A percentile compares a stretch with the other conserved stretches of the same genome.
phyloP scores from a whole-genome alignment of 2,113 vertebrate genomes.

The Nerophis ophidion region DNA sequence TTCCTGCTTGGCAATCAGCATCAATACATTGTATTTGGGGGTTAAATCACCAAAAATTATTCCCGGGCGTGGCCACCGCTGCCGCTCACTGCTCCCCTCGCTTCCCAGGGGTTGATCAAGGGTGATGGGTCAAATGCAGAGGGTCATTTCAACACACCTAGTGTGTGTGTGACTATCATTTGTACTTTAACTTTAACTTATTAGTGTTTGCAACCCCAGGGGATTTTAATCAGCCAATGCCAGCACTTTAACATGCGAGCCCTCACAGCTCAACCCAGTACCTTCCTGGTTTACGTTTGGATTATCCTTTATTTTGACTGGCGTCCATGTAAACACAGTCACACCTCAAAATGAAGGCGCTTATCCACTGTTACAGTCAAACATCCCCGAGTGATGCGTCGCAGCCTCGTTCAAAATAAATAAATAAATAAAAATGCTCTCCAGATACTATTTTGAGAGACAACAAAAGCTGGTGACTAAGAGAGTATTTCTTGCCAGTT shows the following conservation, averaged over 20 bases:
- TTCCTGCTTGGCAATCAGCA: no score
- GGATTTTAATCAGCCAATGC: constrained; percentile 16
- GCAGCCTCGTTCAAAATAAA: no score
- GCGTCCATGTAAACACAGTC: constrained; percentile 57
- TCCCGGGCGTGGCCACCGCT: no score
- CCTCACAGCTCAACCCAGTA: not conserved
- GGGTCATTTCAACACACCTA: no score
- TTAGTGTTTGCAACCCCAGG: not conserved
- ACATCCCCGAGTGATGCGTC: constrained; percentile 1
- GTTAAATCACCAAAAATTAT: no score
- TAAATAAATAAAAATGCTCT: constrained; percentile 21
- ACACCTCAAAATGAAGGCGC: constrained; percentile 57
- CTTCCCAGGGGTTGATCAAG: no score
- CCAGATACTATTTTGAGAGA: constrained; percentile 57
- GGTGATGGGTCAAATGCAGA: no score
- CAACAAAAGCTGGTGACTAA: constrained; percentile 68
- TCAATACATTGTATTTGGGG: no score
- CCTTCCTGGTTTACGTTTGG: constrained; percentile 11
- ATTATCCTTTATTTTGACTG: constrained; percentile 60
- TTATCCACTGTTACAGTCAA: constrained; percentile 40
- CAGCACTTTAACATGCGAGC: constrained; percentile 38
- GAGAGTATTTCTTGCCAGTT: constrained; percentile 65
- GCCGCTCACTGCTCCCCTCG: no score
- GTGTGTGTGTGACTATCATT: no score
- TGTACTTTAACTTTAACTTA: no score